Base-by-base conservation (phyloP, 37 sponge, comb jelly and placozoan genomes). In the Axinella damicornis region DNA sequence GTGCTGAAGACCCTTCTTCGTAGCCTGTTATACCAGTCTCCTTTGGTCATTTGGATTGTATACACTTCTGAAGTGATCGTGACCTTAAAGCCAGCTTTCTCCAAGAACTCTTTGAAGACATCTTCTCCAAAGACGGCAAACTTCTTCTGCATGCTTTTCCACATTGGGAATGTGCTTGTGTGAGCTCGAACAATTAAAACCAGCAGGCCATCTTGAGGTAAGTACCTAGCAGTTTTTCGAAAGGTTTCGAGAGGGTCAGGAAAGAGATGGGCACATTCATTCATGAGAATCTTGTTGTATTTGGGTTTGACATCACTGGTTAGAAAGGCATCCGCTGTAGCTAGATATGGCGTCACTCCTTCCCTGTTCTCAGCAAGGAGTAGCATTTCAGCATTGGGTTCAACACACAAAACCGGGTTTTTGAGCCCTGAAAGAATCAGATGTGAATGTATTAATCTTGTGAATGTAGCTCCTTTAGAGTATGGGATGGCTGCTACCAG, bases 251-350 rank as follows among this genome's bases (percentile, higher is more conserved):
- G 46, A 73, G 54, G 73, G 40, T 73, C 28, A 21, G 73, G 73
- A 41, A 41, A 73, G 27, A 73, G 73, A 73, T 73, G 73, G 24
- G 54, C 73, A 41, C 73, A n/a, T 46, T 73, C 54, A 73, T 53
- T 53, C 22, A 53, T 53, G 53, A 73, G 54, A 16, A 73, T 22
- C 36, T 73, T 73, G 73, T 73, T 73, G 54, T 46, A 53, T 12
- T 53, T 41, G 6, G 1, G 24, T 21, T n/a, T 22, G 2, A 21
- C 9, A 46, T 21, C 30, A 22, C 21, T 28, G 2, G 69, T 67
- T 53, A 73, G 28, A 73, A 73, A 73, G 22, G 22, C 73, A 22
- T 53, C 54, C 2, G 73, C 73, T 53, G 73, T 73, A 22, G 73
- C 53, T 11, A 53, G 73, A n/a, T 22, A 53, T 6, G 73, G 53